Conservation (phyloP, 2,888 invertebrate genomes). For the Caenorhabditis plicata region DNA sequence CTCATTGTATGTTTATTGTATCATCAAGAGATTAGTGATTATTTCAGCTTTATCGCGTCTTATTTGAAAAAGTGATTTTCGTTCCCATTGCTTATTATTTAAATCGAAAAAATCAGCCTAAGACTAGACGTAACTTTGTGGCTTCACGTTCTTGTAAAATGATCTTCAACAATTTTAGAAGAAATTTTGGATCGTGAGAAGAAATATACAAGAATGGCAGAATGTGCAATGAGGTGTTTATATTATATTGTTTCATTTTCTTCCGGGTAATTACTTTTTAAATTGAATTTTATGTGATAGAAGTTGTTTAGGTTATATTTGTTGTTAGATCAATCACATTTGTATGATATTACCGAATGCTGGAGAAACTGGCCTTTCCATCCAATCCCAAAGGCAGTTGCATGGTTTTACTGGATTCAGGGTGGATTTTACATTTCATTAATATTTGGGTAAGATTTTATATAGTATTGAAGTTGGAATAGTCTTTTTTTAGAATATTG, state of each 20-base stretch:
- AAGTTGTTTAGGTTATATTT: slow-evolving; percentile 36
- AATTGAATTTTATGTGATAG: neutral
- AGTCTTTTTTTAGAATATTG: slow-evolving; percentile 48
- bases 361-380: slow-evolving; percentile 62
- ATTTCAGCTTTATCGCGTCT: slow-evolving; percentile 26
- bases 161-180: slow-evolving; percentile 16
- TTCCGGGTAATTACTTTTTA: slow-evolving; percentile 38
- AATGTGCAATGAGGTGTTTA: slow-evolving; percentile 59
- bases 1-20: slow-evolving; percentile 32
- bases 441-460: slow-evolving; percentile 24
- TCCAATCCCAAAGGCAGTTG: slow-evolving; percentile 78
- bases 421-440: slow-evolving; percentile 37
- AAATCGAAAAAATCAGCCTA: slow-evolving; percentile 25
- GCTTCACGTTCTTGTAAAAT: neutral
- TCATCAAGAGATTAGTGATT: neutral
- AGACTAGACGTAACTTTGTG: slow-evolving; percentile 18
- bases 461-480: neutral
- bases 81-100: slow-evolving; percentile 28
- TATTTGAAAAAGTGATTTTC: slow-evolving; percentile 27
- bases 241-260: slow-evolving; percentile 50
- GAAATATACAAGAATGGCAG: slow-evolving; percentile 62
- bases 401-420: slow-evolving; percentile 72
- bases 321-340: slow-evolving; percentile 52
- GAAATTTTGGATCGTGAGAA: slow-evolving; percentile 36
- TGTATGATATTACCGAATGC: slow-evolving; percentile 54